A percentile compares a stretch with the other conserved stretches of the same genome.
phyloP scores from a whole-genome alignment of 1,140 invertebrate species.

The Hyles euphorbiae region DNA sequence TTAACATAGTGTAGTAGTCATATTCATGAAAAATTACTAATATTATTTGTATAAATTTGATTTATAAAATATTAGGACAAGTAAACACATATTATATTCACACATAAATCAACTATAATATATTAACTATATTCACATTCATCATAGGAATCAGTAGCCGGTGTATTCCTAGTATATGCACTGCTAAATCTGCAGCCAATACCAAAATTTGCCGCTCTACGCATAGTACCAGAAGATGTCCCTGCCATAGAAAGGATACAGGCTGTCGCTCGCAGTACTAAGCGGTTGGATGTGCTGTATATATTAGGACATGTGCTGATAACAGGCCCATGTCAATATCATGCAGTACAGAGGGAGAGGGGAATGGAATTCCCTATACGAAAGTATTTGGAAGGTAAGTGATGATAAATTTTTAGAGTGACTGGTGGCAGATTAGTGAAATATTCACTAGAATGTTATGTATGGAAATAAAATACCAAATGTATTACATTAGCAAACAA shows the following conservation, averaged over 20 bases:
- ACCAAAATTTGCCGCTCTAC: conserved; percentile 34
- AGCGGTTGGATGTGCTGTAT: conserved; percentile 47
- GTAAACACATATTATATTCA: no score
- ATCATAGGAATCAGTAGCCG: conserved; percentile 44
- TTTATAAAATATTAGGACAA: no score
- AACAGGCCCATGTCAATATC: conserved; percentile 37
- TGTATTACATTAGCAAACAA: no score
- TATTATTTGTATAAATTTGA: no score
- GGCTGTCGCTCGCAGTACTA: conserved; percentile 33
- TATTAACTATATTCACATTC: background rate
- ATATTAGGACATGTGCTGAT: conserved; percentile 43
- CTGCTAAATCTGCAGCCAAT: conserved; percentile 50
- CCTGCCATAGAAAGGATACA: conserved; percentile 37
- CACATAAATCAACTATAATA: no score
- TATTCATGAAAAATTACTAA: no score
- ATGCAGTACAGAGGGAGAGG: conserved; percentile 37
- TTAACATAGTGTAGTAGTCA: no score
- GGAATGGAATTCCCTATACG: conserved; percentile 44
- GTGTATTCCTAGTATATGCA: conserved; percentile 50
- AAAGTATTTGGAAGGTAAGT: conserved; percentile 54
- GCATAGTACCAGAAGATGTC: conserved; percentile 42
- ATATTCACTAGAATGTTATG: no score
- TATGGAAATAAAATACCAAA: no score
- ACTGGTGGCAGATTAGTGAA: no score
- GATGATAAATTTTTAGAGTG: no score